Evolutionary conservation across 2,113 vertebrate genomes (phyloP).

Genomic region (Strigops habroptila): DNA sequence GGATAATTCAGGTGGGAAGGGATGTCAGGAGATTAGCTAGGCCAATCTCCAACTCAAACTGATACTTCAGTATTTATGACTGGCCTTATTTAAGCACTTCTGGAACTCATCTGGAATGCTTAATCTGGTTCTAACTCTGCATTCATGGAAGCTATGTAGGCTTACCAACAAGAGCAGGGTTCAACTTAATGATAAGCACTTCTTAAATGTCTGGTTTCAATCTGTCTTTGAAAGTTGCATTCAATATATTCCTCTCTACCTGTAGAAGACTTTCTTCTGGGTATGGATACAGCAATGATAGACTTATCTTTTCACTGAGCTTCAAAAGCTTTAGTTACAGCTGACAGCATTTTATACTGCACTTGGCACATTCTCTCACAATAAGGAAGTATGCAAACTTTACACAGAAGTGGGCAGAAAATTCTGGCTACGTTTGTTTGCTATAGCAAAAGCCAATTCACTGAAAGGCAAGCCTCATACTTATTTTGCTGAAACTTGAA

Average conservation of each 20-base stretch:
- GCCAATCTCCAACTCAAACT: background rate
- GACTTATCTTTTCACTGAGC: background rate
- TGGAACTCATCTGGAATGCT: background rate
- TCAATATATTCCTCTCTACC: background rate
- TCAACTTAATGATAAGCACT: background rate
- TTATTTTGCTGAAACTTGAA: background rate
- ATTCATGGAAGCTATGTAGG: background rate
- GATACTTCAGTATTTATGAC: background rate
- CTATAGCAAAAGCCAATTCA: background rate
- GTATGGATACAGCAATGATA: background rate
- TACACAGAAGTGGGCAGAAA: background rate
- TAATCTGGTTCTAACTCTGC: background rate
- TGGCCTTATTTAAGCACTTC: background rate
- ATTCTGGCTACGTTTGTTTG: background rate
- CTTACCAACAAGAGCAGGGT: background rate
- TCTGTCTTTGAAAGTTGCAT: background rate
- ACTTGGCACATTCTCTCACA: background rate
- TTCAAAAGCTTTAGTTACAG: background rate
- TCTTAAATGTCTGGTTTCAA: background rate
- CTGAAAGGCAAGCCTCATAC: background rate
- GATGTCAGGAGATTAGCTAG: background rate
- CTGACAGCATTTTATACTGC: background rate
- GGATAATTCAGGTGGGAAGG: background rate
- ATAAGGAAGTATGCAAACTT: conserved; percentile 1
- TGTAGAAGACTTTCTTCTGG: background rate